Conservation (phyloP, 2,888 invertebrate genomes). For the Mesoligia furuncula region DNA sequence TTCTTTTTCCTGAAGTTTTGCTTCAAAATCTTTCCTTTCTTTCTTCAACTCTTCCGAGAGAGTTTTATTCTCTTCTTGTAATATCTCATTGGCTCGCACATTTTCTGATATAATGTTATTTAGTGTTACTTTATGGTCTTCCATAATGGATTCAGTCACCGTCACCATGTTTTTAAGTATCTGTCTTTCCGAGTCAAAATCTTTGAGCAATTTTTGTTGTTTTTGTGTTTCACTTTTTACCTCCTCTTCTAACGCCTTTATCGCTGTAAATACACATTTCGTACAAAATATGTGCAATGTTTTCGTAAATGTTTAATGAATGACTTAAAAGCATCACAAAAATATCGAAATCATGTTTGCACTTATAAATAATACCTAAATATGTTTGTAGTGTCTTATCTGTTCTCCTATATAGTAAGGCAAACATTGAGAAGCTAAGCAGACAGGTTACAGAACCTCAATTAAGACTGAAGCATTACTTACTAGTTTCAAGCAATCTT, state of each 20-base stretch:
- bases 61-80: conserved; percentile 69
- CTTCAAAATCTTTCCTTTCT: conserved; percentile 62
- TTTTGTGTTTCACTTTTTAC: conserved; percentile 74
- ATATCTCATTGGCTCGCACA: conserved; percentile 68
- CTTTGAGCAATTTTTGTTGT: conserved; percentile 76
- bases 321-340: background rate
- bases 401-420: background rate
- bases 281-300: background rate
- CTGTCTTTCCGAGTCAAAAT: conserved; percentile 80
- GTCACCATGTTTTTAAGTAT: conserved; percentile 81
- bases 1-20: conserved; percentile 69
- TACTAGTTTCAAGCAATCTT: background rate
- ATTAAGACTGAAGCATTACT: background rate
- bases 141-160: conserved; percentile 82
- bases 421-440: background rate
- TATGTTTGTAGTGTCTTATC: background rate
- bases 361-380: background rate
- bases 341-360: background rate
- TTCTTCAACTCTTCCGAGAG: conserved; percentile 62
- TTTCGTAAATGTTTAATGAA: background rate
- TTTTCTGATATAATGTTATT: conserved; percentile 74
- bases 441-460: background rate
- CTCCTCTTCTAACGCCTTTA: conserved; percentile 75
- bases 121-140: conserved; percentile 77
- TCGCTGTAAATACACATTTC: conserved; percentile 67